Evolutionary conservation across 2,113 vertebrate genomes (phyloP).

Genomic region (Egretta garzetta): DNA sequence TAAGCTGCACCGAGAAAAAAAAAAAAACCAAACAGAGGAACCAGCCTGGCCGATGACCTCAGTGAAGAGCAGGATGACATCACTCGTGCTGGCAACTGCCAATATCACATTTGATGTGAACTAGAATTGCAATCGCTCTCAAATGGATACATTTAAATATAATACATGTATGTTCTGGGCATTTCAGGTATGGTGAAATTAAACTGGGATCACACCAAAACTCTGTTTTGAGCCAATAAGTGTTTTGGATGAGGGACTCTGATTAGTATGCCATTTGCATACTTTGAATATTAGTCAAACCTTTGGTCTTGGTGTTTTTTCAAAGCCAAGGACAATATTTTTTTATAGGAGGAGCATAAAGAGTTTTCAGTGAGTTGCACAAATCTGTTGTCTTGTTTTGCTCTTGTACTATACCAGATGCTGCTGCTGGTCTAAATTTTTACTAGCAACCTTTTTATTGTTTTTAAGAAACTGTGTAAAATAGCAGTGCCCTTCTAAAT

Average conservation of each 20-base stretch:
- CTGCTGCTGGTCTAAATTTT: constrained; percentile 33
- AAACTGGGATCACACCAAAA: neutral
- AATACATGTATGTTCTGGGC: neutral
- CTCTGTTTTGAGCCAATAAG: neutral
- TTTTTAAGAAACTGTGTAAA: constrained; percentile 53
- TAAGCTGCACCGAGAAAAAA: neutral
- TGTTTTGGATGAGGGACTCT: constrained; percentile 5
- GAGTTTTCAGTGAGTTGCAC: neutral
- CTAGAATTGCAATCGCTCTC: neutral
- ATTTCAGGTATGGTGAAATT: neutral
- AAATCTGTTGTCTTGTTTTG: neutral
- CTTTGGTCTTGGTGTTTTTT: constrained; percentile 32
- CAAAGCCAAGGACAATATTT: constrained; percentile 49
- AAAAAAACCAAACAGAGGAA: neutral
- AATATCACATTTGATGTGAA: neutral
- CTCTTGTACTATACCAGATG: constrained; percentile 12
- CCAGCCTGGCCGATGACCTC: neutral
- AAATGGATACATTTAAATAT: neutral
- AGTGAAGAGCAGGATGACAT: neutral
- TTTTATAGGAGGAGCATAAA: constrained; percentile 42
- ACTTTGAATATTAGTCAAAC: neutral
- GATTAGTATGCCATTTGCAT: neutral
- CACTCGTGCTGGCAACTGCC: neutral
- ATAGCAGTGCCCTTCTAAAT: neutral
- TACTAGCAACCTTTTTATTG: constrained; percentile 43